phyloP scores from a whole-genome alignment of 2,797 vertebrate species.

The Microctenopoma steveboyesi region DNA sequence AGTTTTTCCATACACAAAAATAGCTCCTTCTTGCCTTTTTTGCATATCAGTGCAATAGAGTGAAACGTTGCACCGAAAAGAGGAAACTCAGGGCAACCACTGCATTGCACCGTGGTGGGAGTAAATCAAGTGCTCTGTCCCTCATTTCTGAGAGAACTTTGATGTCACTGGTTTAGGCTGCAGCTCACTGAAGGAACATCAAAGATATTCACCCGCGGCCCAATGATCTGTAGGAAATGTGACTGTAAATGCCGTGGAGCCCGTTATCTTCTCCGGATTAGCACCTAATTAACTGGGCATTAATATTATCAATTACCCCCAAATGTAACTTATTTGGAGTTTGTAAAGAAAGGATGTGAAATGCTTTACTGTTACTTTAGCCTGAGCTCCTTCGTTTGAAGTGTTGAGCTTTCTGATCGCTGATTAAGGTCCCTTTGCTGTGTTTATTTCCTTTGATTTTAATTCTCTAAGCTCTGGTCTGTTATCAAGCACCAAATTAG shows the following conservation, averaged over 20 bases:
- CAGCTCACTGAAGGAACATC: slow-evolving; percentile 68
- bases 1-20: slow-evolving; percentile 16
- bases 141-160: slow-evolving; percentile 66
- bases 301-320: slow-evolving; percentile 58
- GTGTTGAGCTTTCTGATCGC: slow-evolving; percentile 32
- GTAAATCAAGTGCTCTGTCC: slow-evolving; percentile 59
- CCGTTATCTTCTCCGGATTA: slow-evolving; percentile 52
- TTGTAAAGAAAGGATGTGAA: slow-evolving; percentile 45
- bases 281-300: slow-evolving; percentile 53
- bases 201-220: slow-evolving; percentile 52
- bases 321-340: slow-evolving; percentile 42
- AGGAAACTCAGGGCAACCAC: slow-evolving; percentile 38
- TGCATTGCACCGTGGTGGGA: slow-evolving; percentile 52
- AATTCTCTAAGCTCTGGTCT: slow-evolving; percentile 44
- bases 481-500: slow-evolving; percentile 28
- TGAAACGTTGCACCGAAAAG: slow-evolving; percentile 34
- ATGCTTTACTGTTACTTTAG: slow-evolving; percentile 35
- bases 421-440: slow-evolving; percentile 37
- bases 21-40: not conserved
- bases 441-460: slow-evolving; percentile 50
- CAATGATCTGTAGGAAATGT: slow-evolving; percentile 42
- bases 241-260: slow-evolving; percentile 47
- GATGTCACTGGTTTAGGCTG: slow-evolving; percentile 70
- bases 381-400: slow-evolving; percentile 37
- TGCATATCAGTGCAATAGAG: not conserved